Conservation (phyloP, 1,140 invertebrate genomes). For the Drosophila trapezifrons region DNA sequence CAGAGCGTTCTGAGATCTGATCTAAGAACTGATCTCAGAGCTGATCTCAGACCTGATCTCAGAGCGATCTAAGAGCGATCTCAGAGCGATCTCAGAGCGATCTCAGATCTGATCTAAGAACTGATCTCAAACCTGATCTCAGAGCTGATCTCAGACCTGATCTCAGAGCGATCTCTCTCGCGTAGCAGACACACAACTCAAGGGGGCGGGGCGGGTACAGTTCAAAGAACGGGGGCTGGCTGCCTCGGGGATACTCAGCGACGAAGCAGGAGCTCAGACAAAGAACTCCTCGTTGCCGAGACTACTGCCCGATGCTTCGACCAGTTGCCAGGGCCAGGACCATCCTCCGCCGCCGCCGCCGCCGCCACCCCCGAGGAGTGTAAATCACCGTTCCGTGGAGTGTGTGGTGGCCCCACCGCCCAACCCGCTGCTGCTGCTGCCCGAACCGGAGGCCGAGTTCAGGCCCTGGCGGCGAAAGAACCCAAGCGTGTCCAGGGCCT, state of each 20-base stretch:
- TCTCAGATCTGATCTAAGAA: too few species aligned
- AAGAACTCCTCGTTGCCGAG: conserved; percentile 74
- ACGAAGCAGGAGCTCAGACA: conserved; percentile 36
- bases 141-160: too few species aligned
- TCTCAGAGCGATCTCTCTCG: not conserved
- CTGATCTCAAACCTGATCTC: too few species aligned
- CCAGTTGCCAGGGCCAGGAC: conserved; percentile 65
- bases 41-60: too few species aligned
- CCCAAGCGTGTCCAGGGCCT: conserved; percentile 89
- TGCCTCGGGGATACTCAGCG: conserved; percentile 1
- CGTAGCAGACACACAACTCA: conserved; percentile 1
- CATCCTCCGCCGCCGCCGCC: conserved; percentile 39
- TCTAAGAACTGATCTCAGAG: too few species aligned
- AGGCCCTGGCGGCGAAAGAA: conserved; percentile 86
- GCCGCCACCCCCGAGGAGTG: conserved; percentile 45
- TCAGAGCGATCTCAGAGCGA: too few species aligned
- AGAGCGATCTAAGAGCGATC: too few species aligned
- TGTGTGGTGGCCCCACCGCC: conserved; percentile 72
- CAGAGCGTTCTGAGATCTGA: too few species aligned
- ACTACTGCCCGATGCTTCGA: conserved; percentile 56
- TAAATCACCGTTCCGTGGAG: conserved; percentile 81
- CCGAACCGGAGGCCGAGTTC: conserved; percentile 36
- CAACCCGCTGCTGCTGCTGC: conserved; percentile 48
- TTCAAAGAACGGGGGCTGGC: conserved; percentile 12
- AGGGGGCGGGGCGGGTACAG: not conserved